Evolutionary conservation across 2,797 vertebrate species (phyloP), one percentile per base, ranked within the genome.

Genomic region (Merluccius polli): DNA sequence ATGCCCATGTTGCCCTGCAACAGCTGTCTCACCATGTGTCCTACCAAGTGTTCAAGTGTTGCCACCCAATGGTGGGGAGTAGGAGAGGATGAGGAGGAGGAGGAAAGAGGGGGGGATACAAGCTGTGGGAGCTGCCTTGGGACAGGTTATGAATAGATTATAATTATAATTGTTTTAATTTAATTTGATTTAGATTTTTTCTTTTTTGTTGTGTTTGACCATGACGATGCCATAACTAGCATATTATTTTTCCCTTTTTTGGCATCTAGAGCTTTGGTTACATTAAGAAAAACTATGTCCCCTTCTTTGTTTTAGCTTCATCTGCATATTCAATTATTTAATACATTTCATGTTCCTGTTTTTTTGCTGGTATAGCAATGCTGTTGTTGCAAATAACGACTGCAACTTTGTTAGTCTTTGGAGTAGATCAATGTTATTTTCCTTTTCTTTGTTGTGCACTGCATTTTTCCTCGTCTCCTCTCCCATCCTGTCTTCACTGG

Each of bases 1-100:
- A 94, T 94, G 93, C 93, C 92, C 89, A 89, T 90, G 91, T 93
- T 93, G 90, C 91, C 90, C 93, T 90, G 93, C 92, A 94, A 94
- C 94, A 94, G 94, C 94, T 95, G 94, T 92, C 93, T 92, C 93
- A 92, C 93, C 93, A 94, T 95, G 93, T 94, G 93, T 90, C 92
- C 88, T 84, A 94, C 93, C 93, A 93, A 94, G 93, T 94, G 92
- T 93, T 95, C 48, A 52, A 52, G 48, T 52, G 48, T 52, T 52
- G 93, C 93, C 90, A 93, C 91, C 89, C 89, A 90, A 90, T 85
- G 89, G 87, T 89, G 81, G 82, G 87, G 87, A 87, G 90, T 88
- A 86, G 89, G 89, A 90, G 87, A 89, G 89, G 90, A 86, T 88
- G 83, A 86, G 89, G 80, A 87, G 87, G 88, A 86, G 86, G 82